Percentiles rank a stretch among this genome's conserved stretches.
Evolutionary conservation across 1,140 invertebrate genomes (phyloP).

Genomic region (Drosophila lini): DNA sequence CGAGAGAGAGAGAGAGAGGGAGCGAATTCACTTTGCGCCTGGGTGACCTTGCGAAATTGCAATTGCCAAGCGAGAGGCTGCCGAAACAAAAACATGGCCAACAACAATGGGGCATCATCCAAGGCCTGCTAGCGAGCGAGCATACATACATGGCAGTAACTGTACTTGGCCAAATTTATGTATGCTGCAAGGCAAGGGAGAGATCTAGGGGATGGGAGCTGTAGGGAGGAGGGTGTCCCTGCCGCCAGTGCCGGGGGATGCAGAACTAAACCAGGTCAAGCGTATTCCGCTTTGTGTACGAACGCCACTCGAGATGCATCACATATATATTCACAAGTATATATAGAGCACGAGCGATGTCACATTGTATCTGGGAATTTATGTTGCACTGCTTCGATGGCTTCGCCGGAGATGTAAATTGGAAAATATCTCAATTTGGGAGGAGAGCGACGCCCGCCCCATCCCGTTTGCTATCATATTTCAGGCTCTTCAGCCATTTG

Average conservation of each 20-base stretch:
- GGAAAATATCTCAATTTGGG: slow-evolving; percentile 43
- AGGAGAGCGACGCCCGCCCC: neutral
- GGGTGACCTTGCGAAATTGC: slow-evolving; percentile 67
- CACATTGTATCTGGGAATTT: slow-evolving; percentile 38
- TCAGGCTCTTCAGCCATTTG: slow-evolving; percentile 47
- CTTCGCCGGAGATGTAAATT: slow-evolving; percentile 30
- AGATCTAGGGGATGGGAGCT: slow-evolving; percentile 3
- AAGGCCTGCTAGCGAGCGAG: slow-evolving; percentile 45
- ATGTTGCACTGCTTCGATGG: slow-evolving; percentile 38
- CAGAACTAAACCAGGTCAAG: slow-evolving; percentile 79
- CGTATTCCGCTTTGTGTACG: slow-evolving; percentile 48
- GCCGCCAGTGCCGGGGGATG: slow-evolving; percentile 33
- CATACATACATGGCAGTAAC: slow-evolving; percentile 61
- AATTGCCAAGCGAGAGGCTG: slow-evolving; percentile 41
- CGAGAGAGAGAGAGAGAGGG: neutral
- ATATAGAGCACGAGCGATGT: slow-evolving; percentile 8
- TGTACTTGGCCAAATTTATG: slow-evolving; percentile 70
- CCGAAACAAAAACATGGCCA: slow-evolving; percentile 56
- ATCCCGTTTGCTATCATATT: slow-evolving; percentile 26
- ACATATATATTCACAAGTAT: neutral
- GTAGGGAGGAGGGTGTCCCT: slow-evolving; percentile 16
- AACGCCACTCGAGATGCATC: slow-evolving; percentile 5
- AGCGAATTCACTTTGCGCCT: slow-evolving; percentile 51
- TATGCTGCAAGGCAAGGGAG: slow-evolving; percentile 50
- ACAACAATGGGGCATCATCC: slow-evolving; percentile 41